Conservation (phyloP, 2,888 invertebrate genomes). For the Agrotis segetum region DNA sequence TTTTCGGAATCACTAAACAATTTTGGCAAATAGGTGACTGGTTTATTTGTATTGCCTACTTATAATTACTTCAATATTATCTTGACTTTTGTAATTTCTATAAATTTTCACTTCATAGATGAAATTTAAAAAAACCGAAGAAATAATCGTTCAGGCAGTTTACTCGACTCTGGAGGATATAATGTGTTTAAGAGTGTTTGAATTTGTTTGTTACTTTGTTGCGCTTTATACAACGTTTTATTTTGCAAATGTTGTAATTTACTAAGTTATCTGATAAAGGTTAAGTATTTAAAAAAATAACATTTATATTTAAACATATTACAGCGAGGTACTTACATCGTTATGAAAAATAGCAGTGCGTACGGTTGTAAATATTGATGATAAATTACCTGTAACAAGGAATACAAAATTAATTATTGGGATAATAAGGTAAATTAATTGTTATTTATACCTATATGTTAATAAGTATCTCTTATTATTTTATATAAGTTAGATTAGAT, state of each 20-base stretch:
- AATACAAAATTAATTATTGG: not conserved
- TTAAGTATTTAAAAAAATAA: not conserved
- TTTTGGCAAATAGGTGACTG: conserved; percentile 10
- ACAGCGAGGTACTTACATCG: conserved; percentile 14
- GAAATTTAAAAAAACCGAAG: too few relatives aligned
- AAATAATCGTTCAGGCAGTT: too few relatives aligned
- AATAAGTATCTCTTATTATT: too few relatives aligned
- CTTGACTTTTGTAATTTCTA: not conserved
- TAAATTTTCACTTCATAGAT: too few relatives aligned
- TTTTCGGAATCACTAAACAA: conserved; percentile 36
- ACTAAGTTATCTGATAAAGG: too few relatives aligned
- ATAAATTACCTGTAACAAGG: conserved; percentile 47
- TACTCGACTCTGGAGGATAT: too few relatives aligned
- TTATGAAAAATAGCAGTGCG: not conserved
- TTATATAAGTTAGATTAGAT: too few relatives aligned
- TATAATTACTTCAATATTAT: not conserved
- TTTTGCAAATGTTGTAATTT: too few relatives aligned
- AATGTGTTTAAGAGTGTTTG: too few relatives aligned
- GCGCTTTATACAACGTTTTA: too few relatives aligned
- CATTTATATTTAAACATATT: not conserved
- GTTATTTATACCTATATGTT: too few relatives aligned
- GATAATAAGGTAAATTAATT: not conserved
- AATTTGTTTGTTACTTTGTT: too few relatives aligned
- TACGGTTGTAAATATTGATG: conserved; percentile 4
- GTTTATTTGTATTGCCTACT: conserved; percentile 30